Percentiles rank a stretch among this genome's conserved stretches.
phyloP scores from a whole-genome alignment of 2,113 vertebrate species.

The Athene noctua region DNA sequence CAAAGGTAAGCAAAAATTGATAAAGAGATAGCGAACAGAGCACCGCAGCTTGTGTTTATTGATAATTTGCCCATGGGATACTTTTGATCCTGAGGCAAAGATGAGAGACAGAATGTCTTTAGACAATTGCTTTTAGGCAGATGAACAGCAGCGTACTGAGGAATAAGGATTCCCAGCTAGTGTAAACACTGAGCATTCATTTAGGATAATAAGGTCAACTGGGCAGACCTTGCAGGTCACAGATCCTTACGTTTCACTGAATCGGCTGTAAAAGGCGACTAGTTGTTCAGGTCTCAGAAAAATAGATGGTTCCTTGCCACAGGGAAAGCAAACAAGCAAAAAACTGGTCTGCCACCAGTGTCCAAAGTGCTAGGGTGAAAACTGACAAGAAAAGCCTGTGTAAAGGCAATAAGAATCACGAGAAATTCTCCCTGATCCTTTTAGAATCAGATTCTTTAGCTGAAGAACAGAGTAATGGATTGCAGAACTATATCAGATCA shows the following conservation, averaged over 20 bases:
- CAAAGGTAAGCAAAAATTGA: constrained; percentile 53
- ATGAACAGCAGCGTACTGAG: not conserved
- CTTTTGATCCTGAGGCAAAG: not conserved
- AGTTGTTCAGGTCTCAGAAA: not conserved
- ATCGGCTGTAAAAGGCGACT: not conserved
- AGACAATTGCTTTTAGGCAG: not conserved
- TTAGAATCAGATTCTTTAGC: not conserved
- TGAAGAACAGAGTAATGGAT: not conserved
- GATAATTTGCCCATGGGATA: not conserved
- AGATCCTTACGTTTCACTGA: not conserved
- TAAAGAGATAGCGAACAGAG: constrained; percentile 14
- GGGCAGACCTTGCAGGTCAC: not conserved
- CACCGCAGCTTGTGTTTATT: not conserved
- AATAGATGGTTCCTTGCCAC: not conserved
- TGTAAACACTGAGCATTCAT: not conserved
- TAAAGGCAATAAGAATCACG: not conserved
- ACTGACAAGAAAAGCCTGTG: not conserved
- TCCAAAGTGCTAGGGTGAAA: not conserved
- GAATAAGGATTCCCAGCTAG: not conserved
- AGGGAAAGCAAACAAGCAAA: not conserved
- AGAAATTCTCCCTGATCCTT: not conserved
- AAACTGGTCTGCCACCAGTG: not conserved
- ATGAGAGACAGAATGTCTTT: not conserved
- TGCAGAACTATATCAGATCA: not conserved
- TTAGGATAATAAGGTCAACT: not conserved